phyloP scores from a whole-genome alignment of 2,888 invertebrate species.

The Lochmaea capreae region DNA sequence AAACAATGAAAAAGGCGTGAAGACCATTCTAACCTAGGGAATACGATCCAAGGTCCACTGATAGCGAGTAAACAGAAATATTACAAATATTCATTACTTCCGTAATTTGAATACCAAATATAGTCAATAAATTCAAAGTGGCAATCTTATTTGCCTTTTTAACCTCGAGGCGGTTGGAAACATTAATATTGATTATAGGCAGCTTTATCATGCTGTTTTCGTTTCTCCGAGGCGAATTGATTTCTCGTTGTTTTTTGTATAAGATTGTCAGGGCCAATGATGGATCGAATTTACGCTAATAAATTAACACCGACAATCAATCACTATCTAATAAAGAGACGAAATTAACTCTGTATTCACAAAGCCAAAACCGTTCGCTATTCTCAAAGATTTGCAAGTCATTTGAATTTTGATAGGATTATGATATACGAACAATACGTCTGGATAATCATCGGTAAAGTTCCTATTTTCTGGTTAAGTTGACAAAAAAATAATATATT shows the following conservation, averaged over 20 bases:
- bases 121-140: constrained; percentile 5
- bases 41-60: no score
- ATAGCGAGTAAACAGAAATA: background rate
- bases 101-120: background rate
- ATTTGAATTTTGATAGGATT: constrained; percentile 11
- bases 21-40: no score
- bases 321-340: constrained; percentile 29
- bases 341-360: constrained; percentile 23
- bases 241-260: constrained; percentile 21
- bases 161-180: constrained; percentile 10
- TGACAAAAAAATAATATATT: background rate
- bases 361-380: background rate
- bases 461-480: background rate
- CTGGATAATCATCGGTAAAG: background rate
- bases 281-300: constrained; percentile 24
- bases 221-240: constrained; percentile 8
- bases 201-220: no score
- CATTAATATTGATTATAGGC: constrained; percentile 23
- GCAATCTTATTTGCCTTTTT: constrained; percentile 22
- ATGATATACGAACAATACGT: constrained; percentile 6
- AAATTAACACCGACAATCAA: constrained; percentile 24
- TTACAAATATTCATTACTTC: background rate
- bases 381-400: constrained; percentile 11
- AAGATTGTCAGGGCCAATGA: constrained; percentile 30
- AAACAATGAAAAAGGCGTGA: no score